phyloP scores from a whole-genome alignment of 2,797 vertebrate genomes.

The Pteropus rufus region DNA sequence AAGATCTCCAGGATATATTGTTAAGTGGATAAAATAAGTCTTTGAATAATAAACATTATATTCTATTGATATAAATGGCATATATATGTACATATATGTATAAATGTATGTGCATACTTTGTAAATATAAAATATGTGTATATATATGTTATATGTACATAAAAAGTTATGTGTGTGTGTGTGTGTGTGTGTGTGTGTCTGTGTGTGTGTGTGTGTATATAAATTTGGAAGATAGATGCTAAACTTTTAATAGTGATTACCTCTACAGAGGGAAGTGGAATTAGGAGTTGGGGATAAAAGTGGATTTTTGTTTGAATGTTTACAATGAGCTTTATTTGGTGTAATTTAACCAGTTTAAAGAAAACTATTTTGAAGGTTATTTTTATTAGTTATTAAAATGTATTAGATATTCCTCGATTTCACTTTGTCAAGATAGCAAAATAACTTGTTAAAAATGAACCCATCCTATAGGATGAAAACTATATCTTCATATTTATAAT shows the following conservation, averaged over 20 bases:
- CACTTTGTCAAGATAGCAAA: background rate
- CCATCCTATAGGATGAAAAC: background rate
- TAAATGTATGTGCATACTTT: background rate
- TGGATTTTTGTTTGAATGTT: background rate
- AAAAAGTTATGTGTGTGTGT: no score
- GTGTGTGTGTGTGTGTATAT: no score
- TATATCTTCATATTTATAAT: background rate
- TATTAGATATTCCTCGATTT: background rate
- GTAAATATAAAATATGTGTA: background rate
- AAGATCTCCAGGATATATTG: background rate
- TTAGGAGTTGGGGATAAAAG: background rate
- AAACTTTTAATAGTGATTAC: background rate
- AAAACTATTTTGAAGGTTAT: background rate
- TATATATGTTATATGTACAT: no score
- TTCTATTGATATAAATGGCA: background rate
- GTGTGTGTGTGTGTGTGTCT: no score
- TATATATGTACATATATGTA: background rate
- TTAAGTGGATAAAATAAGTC: background rate
- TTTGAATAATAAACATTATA: background rate
- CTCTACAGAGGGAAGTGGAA: background rate
- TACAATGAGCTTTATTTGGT: background rate
- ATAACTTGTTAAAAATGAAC: background rate
- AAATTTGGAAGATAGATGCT: background rate
- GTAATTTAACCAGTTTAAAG: background rate
- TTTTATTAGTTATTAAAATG: background rate